These are phyloP conservation scores for Takifugu bimaculatus DNA, from an alignment of 2,113 vertebrate genomes.

Conservation along the genomic window DNA sequence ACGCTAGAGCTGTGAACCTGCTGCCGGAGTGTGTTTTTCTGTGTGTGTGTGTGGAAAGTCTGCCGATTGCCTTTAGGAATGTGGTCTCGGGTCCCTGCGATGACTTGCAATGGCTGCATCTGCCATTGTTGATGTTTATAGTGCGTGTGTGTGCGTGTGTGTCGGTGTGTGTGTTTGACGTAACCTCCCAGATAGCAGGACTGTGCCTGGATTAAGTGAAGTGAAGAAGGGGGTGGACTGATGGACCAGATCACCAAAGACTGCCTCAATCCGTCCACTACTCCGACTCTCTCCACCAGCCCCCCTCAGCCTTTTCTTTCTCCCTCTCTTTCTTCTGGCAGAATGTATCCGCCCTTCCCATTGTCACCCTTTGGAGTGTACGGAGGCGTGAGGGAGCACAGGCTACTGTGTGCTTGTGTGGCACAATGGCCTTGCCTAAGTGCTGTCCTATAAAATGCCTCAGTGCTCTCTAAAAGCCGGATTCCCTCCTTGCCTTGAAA, in stretches of 20 bases:
- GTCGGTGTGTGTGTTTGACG: conserved; percentile 20
- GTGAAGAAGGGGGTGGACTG: conserved; percentile 41
- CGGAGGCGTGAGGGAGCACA: conserved; percentile 66
- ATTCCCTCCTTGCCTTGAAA: conserved; percentile 55
- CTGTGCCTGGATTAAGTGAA: conserved; percentile 62
- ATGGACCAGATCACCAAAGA: conserved; percentile 62
- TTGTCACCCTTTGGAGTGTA: conserved; percentile 74
- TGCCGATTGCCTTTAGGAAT: conserved; percentile 28
- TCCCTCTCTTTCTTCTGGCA: conserved; percentile 54
- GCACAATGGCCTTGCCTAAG: conserved; percentile 73
- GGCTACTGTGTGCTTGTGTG: conserved; percentile 59
- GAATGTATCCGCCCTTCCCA: conserved; percentile 69
- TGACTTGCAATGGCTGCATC: conserved; percentile 37
- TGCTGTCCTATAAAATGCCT: conserved; percentile 79
- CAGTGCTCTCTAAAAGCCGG: conserved; percentile 71
- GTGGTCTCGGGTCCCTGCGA: conserved; percentile 29
- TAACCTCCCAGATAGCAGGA: conserved; percentile 49
- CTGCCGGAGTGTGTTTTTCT: conserved; percentile 56
- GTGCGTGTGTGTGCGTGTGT: conserved; percentile 4
- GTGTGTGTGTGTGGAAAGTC: conserved; percentile 21
- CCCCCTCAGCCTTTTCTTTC: conserved; percentile 34
- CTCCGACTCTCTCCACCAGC: conserved; percentile 25
- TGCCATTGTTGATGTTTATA: conserved; percentile 46
- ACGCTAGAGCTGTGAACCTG: conserved; percentile 82
- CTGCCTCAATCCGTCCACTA: conserved; percentile 58